Evolutionary conservation across 2,888 invertebrate species (phyloP), one percentile per base, ranked within the genome.

Genomic region (Bombyx huttoni): DNA sequence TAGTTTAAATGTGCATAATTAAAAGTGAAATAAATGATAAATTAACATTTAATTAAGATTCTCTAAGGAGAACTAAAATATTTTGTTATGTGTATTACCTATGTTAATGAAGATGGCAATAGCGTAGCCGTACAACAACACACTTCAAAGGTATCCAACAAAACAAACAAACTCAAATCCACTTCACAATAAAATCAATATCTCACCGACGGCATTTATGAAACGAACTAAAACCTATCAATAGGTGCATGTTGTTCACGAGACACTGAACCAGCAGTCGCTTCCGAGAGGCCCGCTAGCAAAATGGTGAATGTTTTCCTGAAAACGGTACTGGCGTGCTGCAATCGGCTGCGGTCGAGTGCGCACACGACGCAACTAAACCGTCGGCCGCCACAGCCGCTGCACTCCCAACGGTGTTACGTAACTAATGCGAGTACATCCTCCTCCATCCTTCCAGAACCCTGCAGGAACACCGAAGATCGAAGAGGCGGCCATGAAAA

Each of bases 271-370:
- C 59, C 56, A 75, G 75, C 75, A 68, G 74, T 68, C 58, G 70
- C 69, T 69, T 64, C 69, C 67, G 62, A 78, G 70, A 78, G 69
- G 67, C 68, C 64, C 79, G 75, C 71, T 65, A 66, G 77, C 76
- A 84, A 82, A 84, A 85, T 85, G 83, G 85, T 84, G 83, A 86
- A 83, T 81, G 85, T 82, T 80, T 79, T 77, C 78, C 81, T 81
- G 81, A 82, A 84, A 82, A 70, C 79, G 75, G 71, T 78, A 74
- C 74, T 81, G 75, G 82, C 81, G 82, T 80, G 79, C 75, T 61
- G 77, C 76, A 76, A 78, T 76, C 74, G 73, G 73, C 66, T 67
- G 74, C 82, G 82, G 73, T 75, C 74, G 79, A 80, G 70, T 73
- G 84, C 78, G 70, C 81, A 67, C 69, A 62, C 68, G 64, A 57